A percentile compares a stretch with the other conserved stretches of the same genome.
These are phyloP conservation scores for Tromatobia lineatoria DNA, from an alignment of 2,888 invertebrate species.

Conservation along the genomic window DNA sequence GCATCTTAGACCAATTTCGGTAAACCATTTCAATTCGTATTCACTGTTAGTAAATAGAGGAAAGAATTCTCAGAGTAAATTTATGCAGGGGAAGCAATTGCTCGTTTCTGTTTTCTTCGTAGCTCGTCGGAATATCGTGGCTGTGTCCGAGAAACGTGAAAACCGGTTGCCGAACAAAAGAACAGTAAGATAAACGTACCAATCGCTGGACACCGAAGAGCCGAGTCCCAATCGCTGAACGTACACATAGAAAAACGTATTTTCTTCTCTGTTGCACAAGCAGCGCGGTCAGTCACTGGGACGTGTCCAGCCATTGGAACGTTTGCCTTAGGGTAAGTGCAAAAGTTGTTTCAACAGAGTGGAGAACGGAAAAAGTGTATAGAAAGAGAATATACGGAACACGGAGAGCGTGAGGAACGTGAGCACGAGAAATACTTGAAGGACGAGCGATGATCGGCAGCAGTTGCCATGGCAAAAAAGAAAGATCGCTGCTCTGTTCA, in stretches of 20 bases:
- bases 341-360: not conserved
- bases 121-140: not conserved
- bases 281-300: too few relatives aligned
- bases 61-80: not conserved
- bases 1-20: not conserved
- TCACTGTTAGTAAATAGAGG: not conserved
- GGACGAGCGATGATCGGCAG: constrained; percentile 37
- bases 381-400: constrained; percentile 18
- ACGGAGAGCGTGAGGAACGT: constrained; percentile 29
- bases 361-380: constrained; percentile 3
- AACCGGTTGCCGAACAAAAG: constrained; percentile 46
- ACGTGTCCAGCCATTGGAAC: too few relatives aligned
- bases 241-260: too few relatives aligned
- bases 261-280: too few relatives aligned
- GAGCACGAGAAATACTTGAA: constrained; percentile 10
- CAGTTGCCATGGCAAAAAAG: not conserved
- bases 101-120: not conserved
- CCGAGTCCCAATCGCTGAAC: too few relatives aligned
- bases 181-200: not conserved
- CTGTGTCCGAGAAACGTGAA: not conserved
- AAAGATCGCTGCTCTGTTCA: constrained; percentile 2
- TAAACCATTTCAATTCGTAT: not conserved
- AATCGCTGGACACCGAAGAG: too few relatives aligned
- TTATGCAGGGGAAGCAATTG: not conserved
- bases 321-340: not conserved